Percentiles rank a stretch among this genome's conserved stretches.
Conservation (phyloP, 2,888 invertebrate genomes). For the Oscheius sp. region DNA sequence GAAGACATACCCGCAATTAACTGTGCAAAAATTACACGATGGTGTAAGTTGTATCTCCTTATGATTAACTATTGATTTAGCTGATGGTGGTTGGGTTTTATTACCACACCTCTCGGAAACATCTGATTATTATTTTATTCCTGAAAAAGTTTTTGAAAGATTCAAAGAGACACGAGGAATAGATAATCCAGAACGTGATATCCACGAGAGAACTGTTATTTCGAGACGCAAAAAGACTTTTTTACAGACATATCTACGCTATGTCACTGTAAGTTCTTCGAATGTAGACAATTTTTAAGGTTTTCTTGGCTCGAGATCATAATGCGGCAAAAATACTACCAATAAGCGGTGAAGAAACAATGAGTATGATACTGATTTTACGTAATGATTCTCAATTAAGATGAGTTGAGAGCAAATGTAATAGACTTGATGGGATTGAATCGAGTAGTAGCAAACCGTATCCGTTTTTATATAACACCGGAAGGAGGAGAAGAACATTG, state of each 20-base stretch:
- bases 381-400: conserved; percentile 20
- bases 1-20: conserved; percentile 48
- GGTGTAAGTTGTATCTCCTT: conserved; percentile 2
- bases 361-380: conserved; percentile 37
- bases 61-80: conserved; percentile 22
- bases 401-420: conserved; percentile 36
- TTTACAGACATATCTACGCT: conserved; percentile 59
- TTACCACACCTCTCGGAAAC: conserved; percentile 45
- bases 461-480: conserved; percentile 49
- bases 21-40: conserved; percentile 42
- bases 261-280: conserved; percentile 46
- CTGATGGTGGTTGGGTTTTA: conserved; percentile 27
- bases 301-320: conserved; percentile 41
- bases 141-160: conserved; percentile 40
- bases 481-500: conserved; percentile 32
- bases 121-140: conserved; percentile 51
- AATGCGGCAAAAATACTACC: neutral
- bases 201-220: conserved; percentile 51
- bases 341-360: conserved; percentile 43
- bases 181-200: conserved; percentile 52
- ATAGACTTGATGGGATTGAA: conserved; percentile 43
- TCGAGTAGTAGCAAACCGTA: conserved; percentile 24
- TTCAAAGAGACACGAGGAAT: conserved; percentile 43
- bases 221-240: conserved; percentile 23
- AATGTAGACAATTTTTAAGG: conserved; percentile 27